Evolutionary conservation across 2,888 invertebrate species (phyloP).

Genomic region (Neocrepidodera transversa): DNA sequence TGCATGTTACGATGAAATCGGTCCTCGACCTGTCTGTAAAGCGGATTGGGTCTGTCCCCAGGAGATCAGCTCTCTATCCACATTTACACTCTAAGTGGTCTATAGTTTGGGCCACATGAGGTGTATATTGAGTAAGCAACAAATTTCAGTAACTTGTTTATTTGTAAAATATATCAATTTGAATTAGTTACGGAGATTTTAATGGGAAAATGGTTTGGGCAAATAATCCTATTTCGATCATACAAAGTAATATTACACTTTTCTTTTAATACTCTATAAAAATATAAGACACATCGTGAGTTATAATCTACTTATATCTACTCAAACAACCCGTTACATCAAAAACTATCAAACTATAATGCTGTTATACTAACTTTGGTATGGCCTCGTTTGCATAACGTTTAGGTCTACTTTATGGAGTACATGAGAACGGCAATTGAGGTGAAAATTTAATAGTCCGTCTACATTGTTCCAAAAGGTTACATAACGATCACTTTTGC

Average conservation of each 20-base stretch:
- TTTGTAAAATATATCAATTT: too few relatives aligned
- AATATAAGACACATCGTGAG: neutral
- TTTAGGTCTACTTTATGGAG: neutral
- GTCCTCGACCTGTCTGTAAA: neutral
- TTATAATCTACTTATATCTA: neutral
- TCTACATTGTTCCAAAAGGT: constrained; percentile 5
- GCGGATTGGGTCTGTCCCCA: neutral
- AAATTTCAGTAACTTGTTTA: neutral
- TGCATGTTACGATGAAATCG: too few relatives aligned
- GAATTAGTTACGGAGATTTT: too few relatives aligned
- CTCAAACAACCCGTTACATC: neutral
- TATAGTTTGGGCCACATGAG: neutral
- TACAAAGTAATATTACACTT: too few relatives aligned
- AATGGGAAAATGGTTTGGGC: too few relatives aligned
- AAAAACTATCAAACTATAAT: neutral
- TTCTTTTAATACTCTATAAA: too few relatives aligned
- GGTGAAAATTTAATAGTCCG: constrained; percentile 5
- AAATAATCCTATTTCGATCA: too few relatives aligned
- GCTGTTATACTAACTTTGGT: neutral
- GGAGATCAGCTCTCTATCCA: neutral
- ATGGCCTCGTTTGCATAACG: constrained; percentile 1
- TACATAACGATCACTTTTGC: neutral
- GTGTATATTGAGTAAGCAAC: neutral
- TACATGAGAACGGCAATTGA: constrained; percentile 2
- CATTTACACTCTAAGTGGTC: neutral